Evolutionary conservation across 1,140 invertebrate species (phyloP).

Genomic region (Papilio dardanus): DNA sequence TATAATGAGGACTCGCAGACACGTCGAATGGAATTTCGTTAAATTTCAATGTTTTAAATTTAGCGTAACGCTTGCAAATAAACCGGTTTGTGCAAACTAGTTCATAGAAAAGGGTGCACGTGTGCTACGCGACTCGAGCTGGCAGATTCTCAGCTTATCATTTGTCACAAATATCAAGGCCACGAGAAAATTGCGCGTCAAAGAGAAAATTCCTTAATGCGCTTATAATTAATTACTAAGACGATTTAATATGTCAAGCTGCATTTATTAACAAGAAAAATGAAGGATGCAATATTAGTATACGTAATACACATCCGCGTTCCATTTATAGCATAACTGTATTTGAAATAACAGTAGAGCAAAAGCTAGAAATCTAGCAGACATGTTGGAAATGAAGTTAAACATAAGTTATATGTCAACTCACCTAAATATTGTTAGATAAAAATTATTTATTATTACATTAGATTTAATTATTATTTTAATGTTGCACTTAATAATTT

Average conservation of each 20-base stretch:
- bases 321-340: slow-evolving; percentile 10
- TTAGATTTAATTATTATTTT: not conserved
- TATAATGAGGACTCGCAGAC: slow-evolving; percentile 15
- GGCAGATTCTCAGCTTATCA: slow-evolving; percentile 32
- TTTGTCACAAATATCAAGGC: slow-evolving; percentile 39
- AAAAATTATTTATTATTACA: not conserved
- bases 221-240: slow-evolving; percentile 28
- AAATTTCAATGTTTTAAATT: slow-evolving; percentile 34
- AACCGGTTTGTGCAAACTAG: slow-evolving; percentile 38
- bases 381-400: slow-evolving; percentile 18
- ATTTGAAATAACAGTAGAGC: slow-evolving; percentile 16
- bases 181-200: slow-evolving; percentile 33
- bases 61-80: slow-evolving; percentile 36
- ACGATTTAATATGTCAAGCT: slow-evolving; percentile 6
- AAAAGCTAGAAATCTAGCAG: slow-evolving; percentile 11
- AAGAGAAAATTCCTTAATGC: slow-evolving; percentile 35
- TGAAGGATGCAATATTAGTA: not conserved
- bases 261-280: not conserved
- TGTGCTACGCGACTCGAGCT: slow-evolving; percentile 5
- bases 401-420: not conserved
- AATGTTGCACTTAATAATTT: not conserved
- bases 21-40: slow-evolving; percentile 18
- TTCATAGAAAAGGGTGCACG: slow-evolving; percentile 38
- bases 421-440: slow-evolving; percentile 14
- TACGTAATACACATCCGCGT: slow-evolving; percentile 15